Evolutionary conservation across 2,113 vertebrate genomes (phyloP), one percentile per base, ranked within the genome.

Genomic region (Panurus biarmicus): DNA sequence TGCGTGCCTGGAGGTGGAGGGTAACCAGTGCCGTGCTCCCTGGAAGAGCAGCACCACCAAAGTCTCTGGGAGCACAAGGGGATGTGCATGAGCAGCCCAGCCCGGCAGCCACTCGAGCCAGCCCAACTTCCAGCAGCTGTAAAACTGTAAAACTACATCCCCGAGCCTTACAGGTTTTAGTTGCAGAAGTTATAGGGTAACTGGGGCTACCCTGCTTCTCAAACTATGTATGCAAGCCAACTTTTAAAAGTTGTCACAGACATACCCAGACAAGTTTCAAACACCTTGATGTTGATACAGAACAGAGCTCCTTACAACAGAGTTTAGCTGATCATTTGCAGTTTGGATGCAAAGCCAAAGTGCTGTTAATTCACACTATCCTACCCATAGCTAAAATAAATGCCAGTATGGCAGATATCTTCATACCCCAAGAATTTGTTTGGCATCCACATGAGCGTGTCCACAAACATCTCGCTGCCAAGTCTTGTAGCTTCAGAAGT

Each of bases 41-140:
- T 44, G 2, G 3, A 57, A 38, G 42, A 56, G 44, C 26, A 62
- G 76, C 31, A 5, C 31, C 62, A 7, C 53, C 17, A 35, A 35
- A 72, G 62, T 8, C 56, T 25, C 8, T 5, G 42, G 5, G 24
- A 75, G 61, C 42, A 13, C 0, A 0, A 22, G n/a, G 16, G 26
- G 77, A 53, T 1, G 3, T 2, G 6, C 12, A n/a, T 2, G 28
- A 72, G 61, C 15, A 5, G 38, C 40, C 31, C 4, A 5, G 54
- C 9, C 64, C 24, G 22, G 66, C 28, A 74, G 23, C 11, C 17
- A 45, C 54, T 22, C 4, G 5, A 26, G 38, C 9, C 70, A 88
- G 45, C 57, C 57, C 57, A 35, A 2, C 53, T 33, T 21, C 78
- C 48, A 35, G 4, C 4, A 70, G 20, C 85, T n/a, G 15, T 9